Evolutionary conservation across 2,797 vertebrate species (phyloP), one percentile per base, ranked within the genome.

Genomic region (Bufotes viridis): DNA sequence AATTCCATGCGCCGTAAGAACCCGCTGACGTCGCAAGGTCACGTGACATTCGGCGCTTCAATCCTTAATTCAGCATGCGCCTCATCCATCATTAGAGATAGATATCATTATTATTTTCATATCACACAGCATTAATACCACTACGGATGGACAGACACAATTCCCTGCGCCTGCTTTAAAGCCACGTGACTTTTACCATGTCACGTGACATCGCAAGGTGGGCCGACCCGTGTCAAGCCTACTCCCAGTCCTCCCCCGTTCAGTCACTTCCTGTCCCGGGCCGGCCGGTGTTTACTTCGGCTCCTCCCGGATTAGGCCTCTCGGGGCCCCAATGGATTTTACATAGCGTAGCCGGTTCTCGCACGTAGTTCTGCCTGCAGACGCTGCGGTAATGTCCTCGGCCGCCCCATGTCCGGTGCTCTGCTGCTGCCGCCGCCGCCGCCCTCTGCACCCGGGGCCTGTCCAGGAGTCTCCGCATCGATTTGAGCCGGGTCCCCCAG

Each of bases 401-500:
- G 55, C 82, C 8, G 53, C 63, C 29, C 53, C 18, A 11, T 74
- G 72, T 1, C 13, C 26, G 1, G 80, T 80, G 0, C 81, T 76
- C 10, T 86, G 51, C 58, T 20, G 86, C 82, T 90, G 90, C 29
- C 79, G 86, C 85, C 89, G 90, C 29, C 79, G 86, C 85, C 89
- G 90, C 26, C 80, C 84, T 1, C 18, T 87, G 69, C 88, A 18
- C 78, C 17, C 67, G 88, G 85, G 89, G 89, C 91, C 90, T 55
- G 89, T 90, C 91, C 90, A 34, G 86, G 87, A 90, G 87, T 87
- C 89, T 81, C 90, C 81, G 22, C 61, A 80, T 20, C 51, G 29
- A 24, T 76, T 86, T 78, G 34, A 63, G 57, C 86, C 87, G 84
- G 91, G 89, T 8, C 91, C 91, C 87, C 93, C 95, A 88, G 97